These are phyloP conservation scores for Drosophila obscura DNA, from an alignment of 1,140 invertebrate genomes.

Conservation along the genomic window DNA sequence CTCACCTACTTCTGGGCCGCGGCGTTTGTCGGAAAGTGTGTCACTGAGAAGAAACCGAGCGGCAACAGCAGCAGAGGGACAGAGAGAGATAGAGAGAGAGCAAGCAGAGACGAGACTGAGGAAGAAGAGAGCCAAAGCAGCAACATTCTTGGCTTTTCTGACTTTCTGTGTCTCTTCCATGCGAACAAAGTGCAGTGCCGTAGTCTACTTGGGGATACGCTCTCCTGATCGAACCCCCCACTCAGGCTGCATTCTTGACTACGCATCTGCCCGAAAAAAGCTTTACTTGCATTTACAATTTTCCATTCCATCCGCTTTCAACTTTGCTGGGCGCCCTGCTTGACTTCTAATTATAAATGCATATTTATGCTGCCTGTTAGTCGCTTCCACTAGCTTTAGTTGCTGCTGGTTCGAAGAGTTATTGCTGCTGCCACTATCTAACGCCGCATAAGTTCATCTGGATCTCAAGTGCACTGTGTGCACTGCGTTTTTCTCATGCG, in stretches of 20 bases:
- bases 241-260: constrained; percentile 5
- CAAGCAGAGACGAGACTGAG: constrained; percentile 35
- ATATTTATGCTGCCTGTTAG: constrained; percentile 46
- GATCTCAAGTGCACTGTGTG: constrained; percentile 73
- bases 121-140: constrained; percentile 53
- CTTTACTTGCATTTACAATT: not conserved
- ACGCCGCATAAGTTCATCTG: constrained; percentile 75
- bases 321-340: constrained; percentile 15
- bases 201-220: not conserved
- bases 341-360: constrained; percentile 51
- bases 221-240: not conserved
- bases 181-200: constrained; percentile 4
- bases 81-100: constrained; percentile 16
- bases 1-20: constrained; percentile 66
- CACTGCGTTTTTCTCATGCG: constrained; percentile 67
- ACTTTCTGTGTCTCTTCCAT: constrained; percentile 56
- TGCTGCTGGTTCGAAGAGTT: constrained; percentile 25
- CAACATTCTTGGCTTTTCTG: constrained; percentile 58
- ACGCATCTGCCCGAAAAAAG: constrained; percentile 29
- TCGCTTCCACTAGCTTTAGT: constrained; percentile 8
- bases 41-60: constrained; percentile 54
- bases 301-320: constrained; percentile 16
- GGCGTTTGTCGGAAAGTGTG: constrained; percentile 60
- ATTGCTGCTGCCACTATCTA: constrained; percentile 51
- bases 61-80: constrained; percentile 1